Percentiles rank a stretch among this genome's conserved stretches.
phyloP scores from a whole-genome alignment of 2,888 invertebrate species.

The Caenorhabditis macrosperma region DNA sequence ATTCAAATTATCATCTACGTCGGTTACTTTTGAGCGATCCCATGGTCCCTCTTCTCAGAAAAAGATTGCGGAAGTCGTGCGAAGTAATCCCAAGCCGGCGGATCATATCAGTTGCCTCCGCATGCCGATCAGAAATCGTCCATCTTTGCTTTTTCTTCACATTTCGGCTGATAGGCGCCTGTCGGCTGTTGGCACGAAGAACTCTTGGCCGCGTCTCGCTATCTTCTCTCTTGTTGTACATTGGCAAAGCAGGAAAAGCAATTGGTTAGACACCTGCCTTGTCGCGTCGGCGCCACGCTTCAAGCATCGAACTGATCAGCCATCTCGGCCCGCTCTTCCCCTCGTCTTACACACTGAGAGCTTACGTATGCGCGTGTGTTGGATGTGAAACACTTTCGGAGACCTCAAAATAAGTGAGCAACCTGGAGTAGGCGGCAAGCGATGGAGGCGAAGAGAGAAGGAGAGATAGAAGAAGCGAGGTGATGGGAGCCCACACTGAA shows the following conservation, averaged over 20 bases:
- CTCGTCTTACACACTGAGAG: slow-evolving; percentile 33
- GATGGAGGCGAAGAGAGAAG: slow-evolving; percentile 9
- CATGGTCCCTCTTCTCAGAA: no score
- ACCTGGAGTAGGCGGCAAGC: slow-evolving; percentile 28
- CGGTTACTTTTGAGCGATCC: no score
- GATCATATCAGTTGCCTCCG: slow-evolving; percentile 46
- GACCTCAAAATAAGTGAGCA: slow-evolving; percentile 51
- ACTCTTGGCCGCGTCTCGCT: slow-evolving; percentile 23
- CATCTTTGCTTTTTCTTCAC: slow-evolving; percentile 15
- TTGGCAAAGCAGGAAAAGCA: slow-evolving; percentile 45
- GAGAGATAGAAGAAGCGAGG: slow-evolving; percentile 10
- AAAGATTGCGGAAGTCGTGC: not conserved
- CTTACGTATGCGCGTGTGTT: slow-evolving; percentile 21
- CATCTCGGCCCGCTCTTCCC: slow-evolving; percentile 18
- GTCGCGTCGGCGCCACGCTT: slow-evolving; percentile 44
- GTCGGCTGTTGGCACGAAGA: slow-evolving; percentile 43
- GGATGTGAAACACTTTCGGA: slow-evolving; percentile 50
- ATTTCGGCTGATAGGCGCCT: slow-evolving; percentile 39
- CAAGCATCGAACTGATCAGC: slow-evolving; percentile 47
- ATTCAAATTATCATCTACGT: no score
- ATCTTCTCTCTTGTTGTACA: slow-evolving; percentile 48
- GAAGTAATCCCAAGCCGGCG: not conserved
- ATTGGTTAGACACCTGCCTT: slow-evolving; percentile 61
- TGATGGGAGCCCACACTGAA: slow-evolving; percentile 16
- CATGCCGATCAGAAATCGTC: slow-evolving; percentile 50